Percentiles rank a stretch among this genome's conserved stretches.
phyloP scores from a whole-genome alignment of 2,888 invertebrate species.

The Branchipolynoe longqiensis region DNA sequence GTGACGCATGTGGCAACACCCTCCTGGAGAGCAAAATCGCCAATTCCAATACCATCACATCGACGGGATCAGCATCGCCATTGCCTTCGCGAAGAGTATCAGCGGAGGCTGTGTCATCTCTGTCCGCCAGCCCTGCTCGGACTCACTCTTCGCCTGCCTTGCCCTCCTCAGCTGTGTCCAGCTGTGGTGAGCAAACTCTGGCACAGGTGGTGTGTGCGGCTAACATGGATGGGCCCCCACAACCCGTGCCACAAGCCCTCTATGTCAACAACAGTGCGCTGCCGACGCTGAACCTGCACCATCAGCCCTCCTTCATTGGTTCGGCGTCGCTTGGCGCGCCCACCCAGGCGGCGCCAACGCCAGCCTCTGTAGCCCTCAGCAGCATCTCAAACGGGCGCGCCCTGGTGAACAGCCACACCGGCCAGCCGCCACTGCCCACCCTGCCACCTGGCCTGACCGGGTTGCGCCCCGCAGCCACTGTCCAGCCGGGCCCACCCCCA shows the following conservation, averaged over 20 bases:
- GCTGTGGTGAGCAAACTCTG: neutral
- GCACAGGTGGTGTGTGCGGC: neutral
- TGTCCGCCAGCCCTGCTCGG: neutral
- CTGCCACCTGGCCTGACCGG: neutral
- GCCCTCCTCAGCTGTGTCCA: slow-evolving; percentile 4
- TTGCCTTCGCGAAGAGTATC: neutral
- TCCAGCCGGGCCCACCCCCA: slow-evolving; percentile 41
- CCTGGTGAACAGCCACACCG: neutral
- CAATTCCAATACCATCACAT: slow-evolving; percentile 34
- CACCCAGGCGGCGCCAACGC: neutral
- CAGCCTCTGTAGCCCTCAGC: neutral
- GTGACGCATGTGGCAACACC: slow-evolving; percentile 64
- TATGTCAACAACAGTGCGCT: slow-evolving; percentile 60
- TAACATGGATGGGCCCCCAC: slow-evolving; percentile 38
- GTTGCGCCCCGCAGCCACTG: neutral
- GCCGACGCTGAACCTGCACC: neutral
- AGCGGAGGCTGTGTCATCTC: neutral
- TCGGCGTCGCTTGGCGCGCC: neutral
- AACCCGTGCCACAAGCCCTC: slow-evolving; percentile 61
- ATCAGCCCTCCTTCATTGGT: neutral
- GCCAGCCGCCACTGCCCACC: neutral
- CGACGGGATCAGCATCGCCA: neutral
- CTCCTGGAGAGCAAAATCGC: slow-evolving; percentile 61
- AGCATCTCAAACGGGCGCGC: neutral
- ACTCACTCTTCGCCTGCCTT: neutral